Evolutionary conservation across 1,140 invertebrate genomes (phyloP).

Genomic region (Sycophaga agraensis): DNA sequence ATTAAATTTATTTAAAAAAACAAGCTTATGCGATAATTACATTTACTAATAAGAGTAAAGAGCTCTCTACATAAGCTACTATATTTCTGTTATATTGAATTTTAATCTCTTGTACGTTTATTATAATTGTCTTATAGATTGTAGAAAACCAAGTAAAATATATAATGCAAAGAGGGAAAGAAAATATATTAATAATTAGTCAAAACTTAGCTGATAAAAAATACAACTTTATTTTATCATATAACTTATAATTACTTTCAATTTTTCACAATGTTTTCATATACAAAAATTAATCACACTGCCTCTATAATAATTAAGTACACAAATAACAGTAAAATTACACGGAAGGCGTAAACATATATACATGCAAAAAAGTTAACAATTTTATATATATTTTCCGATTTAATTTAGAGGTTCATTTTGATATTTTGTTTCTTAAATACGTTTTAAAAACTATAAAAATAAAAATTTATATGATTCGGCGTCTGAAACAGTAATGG

Average conservation of each 20-base stretch:
- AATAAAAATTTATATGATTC: no score
- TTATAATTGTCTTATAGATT: no score
- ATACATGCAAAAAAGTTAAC: conserved; percentile 10
- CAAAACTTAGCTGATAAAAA: not conserved
- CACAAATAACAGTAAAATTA: conserved; percentile 8
- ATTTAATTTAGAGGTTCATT: not conserved
- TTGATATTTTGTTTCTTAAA: not conserved
- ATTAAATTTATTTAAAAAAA: no score
- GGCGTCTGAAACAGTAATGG: no score
- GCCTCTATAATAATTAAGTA: conserved; percentile 22
- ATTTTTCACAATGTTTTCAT: conserved; percentile 20
- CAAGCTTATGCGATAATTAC: no score
- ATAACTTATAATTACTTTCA: conserved; percentile 15
- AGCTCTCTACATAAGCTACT: no score
- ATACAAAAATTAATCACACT: conserved; percentile 22
- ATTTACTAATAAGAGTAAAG: no score
- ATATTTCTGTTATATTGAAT: no score
- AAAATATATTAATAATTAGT: no score
- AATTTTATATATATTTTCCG: not conserved
- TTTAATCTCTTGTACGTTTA: no score
- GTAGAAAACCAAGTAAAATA: no score
- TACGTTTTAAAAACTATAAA: not conserved
- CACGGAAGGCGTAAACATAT: not conserved
- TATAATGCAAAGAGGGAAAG: no score
- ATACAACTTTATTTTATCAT: not conserved